Percentiles rank a stretch among this genome's conserved stretches.
Conservation (phyloP, 2,113 vertebrate genomes). For the Passer montanus region DNA sequence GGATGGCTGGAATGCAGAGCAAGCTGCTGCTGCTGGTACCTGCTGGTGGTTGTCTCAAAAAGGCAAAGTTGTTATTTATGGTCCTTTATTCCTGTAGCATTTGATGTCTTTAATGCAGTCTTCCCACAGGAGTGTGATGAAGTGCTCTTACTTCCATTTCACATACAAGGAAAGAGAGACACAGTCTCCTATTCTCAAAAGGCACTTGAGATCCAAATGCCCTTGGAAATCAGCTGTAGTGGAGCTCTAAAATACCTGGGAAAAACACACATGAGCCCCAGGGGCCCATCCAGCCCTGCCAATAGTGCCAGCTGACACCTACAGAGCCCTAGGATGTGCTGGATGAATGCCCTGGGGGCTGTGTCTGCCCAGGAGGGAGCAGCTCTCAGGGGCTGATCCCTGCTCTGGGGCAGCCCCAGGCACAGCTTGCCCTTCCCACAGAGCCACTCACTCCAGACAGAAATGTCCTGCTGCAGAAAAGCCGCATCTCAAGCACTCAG, state of each 20-base stretch:
- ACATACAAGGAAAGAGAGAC: neutral
- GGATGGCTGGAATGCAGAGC: neutral
- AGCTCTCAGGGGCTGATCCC: neutral
- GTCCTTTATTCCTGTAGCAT: neutral
- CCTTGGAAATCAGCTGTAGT: neutral
- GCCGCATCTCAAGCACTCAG: neutral
- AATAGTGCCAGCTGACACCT: fast-evolving
- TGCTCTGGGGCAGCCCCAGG: fast-evolving
- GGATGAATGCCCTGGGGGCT: fast-evolving
- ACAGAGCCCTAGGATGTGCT: neutral
- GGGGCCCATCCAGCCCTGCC: neutral
- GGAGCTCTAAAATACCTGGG: neutral
- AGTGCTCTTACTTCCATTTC: slow-evolving; percentile 18
- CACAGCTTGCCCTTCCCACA: neutral
- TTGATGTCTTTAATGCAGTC: slow-evolving; percentile 4
- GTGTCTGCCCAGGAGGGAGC: neutral
- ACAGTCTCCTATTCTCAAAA: neutral
- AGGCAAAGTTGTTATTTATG: slow-evolving; percentile 17
- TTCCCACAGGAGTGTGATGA: neutral
- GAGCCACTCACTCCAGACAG: neutral
- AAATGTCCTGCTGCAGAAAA: neutral
- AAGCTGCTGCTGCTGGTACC: neutral
- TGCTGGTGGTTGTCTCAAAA: neutral
- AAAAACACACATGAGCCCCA: fast-evolving
- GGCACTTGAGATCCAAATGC: neutral